These are phyloP conservation scores for Melanerpes aurifrons DNA, from an alignment of 2,113 vertebrate genomes.

Conservation along the genomic window DNA sequence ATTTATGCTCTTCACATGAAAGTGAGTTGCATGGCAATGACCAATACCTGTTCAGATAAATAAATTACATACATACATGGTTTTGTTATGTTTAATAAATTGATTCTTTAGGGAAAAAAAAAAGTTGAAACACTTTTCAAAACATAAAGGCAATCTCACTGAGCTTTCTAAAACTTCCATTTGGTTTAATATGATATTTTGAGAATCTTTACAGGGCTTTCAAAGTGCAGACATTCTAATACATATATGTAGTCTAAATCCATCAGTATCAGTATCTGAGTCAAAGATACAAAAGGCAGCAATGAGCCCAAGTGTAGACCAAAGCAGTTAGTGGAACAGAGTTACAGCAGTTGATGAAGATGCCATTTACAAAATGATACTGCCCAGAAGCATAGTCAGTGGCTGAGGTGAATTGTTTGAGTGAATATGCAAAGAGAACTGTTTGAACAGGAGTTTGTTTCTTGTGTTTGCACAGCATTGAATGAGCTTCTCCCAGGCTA, in stretches of 20 bases:
- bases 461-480: background rate
- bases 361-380: background rate
- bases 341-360: background rate
- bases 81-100: background rate
- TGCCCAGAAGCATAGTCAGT: background rate
- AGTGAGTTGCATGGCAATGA: background rate
- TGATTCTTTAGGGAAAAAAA: background rate
- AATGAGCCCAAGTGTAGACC: background rate
- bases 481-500: background rate
- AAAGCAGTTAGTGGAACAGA: background rate
- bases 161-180: background rate
- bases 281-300: background rate
- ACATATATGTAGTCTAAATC: background rate
- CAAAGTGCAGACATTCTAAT: background rate
- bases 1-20: background rate
- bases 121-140: background rate
- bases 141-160: background rate
- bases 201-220: background rate
- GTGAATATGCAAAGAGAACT: background rate
- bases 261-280: background rate
- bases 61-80: background rate
- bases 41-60: background rate
- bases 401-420: background rate
- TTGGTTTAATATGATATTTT: constrained; percentile 4
- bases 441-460: background rate